Conservation (phyloP, 2,797 vertebrate genomes). For the Furcifer pardalis region DNA sequence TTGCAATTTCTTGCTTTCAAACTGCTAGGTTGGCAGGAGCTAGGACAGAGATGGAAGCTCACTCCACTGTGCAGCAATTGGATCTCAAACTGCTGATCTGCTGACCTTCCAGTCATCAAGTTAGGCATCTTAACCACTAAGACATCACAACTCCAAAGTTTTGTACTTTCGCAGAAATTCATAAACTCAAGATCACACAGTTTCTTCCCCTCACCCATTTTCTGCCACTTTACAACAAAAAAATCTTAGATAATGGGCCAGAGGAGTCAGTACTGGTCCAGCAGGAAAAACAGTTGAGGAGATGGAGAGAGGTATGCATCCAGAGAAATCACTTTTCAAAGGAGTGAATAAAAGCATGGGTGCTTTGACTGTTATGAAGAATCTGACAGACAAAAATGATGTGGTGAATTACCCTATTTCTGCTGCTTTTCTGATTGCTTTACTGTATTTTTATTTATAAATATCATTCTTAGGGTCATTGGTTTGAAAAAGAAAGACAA, state of each 20-base stretch:
- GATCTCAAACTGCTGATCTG: no score
- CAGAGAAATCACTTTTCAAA: constrained; percentile 4
- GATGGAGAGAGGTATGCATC: background rate
- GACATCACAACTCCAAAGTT: no score
- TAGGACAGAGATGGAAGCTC: no score
- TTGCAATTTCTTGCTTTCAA: no score
- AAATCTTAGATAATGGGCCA: background rate
- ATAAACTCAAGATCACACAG: background rate
- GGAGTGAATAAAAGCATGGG: background rate
- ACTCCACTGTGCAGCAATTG: no score
- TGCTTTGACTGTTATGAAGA: background rate
- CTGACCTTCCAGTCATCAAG: no score
- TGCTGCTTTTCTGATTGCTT: constrained; percentile 11
- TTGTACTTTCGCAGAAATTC: no score
- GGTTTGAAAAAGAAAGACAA: constrained; percentile 2
- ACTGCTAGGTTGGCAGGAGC: no score
- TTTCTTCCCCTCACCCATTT: background rate
- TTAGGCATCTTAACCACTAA: no score
- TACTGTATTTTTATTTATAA: background rate
- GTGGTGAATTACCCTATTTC: background rate
- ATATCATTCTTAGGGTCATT: background rate
- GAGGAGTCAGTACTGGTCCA: background rate
- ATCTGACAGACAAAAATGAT: background rate
- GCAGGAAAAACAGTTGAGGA: background rate
- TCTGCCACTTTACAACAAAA: background rate